A percentile compares a stretch with the other conserved stretches of the same genome.
phyloP scores from a whole-genome alignment of 1,140 invertebrate genomes.

The Batillaria attramentaria region DNA sequence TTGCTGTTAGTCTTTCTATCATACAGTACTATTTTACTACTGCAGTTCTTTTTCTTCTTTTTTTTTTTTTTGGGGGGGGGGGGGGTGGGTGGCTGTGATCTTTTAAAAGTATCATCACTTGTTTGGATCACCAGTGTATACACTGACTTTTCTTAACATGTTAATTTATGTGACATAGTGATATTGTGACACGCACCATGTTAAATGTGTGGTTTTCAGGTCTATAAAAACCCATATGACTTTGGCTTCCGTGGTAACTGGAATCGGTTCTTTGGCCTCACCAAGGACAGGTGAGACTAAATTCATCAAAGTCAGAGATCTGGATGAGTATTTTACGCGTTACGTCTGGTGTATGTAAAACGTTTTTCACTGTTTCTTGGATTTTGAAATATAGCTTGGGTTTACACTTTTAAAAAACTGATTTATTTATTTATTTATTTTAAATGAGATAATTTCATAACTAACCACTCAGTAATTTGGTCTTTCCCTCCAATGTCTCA shows the following conservation, averaged over 20 bases:
- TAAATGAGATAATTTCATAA: background rate
- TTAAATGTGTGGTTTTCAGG: conserved; percentile 66
- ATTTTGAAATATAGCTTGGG: too few species aligned
- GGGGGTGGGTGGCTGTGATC: background rate
- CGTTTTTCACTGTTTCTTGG: too few species aligned
- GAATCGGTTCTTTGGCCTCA: conserved; percentile 88
- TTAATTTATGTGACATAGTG: conserved; percentile 6
- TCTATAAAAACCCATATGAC: conserved; percentile 90
- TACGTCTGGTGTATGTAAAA: too few species aligned
- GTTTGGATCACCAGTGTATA: background rate
- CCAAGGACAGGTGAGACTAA: conserved; percentile 78
- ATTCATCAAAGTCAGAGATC: too few species aligned
- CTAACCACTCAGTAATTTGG: background rate
- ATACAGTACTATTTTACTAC: too few species aligned
- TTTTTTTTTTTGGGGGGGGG: too few species aligned
- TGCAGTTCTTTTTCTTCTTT: too few species aligned
- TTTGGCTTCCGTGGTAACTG: conserved; percentile 90
- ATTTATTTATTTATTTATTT: too few species aligned
- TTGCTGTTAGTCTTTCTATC: too few species aligned
- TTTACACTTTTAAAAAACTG: too few species aligned
- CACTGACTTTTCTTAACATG: background rate
- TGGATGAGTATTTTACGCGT: too few species aligned
- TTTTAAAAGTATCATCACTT: background rate
- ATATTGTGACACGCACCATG: too few species aligned
- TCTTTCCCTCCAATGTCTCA: background rate